Conservation (phyloP, 2,888 invertebrate species). For the Agrotis ipsilon region DNA sequence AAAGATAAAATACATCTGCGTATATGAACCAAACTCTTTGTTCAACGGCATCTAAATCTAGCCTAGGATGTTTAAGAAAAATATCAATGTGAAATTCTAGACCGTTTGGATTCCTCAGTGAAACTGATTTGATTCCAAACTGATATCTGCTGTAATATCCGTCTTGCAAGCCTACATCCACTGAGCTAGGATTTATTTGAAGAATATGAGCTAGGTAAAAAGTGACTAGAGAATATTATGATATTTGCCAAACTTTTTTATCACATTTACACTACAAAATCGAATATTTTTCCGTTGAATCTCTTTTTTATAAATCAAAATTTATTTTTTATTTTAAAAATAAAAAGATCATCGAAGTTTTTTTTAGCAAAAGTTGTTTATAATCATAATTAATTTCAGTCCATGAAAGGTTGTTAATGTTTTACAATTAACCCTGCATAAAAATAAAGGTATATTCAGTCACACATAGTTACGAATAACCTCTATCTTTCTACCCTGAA, state of each 20-base stretch:
- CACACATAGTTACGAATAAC: not conserved
- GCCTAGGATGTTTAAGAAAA: not conserved
- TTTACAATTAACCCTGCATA: too few relatives aligned
- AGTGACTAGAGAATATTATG: too few relatives aligned
- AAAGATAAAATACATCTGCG: too few relatives aligned
- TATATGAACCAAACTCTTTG: not conserved
- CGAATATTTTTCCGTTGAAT: too few relatives aligned
- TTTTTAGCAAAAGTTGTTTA: too few relatives aligned
- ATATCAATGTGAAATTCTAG: conserved; percentile 19
- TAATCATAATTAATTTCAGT: too few relatives aligned
- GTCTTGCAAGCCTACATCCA: not conserved
- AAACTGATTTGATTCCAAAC: conserved; percentile 10
- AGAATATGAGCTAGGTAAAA: not conserved
- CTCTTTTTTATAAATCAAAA: too few relatives aligned
- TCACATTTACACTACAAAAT: too few relatives aligned
- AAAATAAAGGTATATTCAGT: not conserved
- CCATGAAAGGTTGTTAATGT: too few relatives aligned
- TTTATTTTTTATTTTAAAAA: too few relatives aligned
- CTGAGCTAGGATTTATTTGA: not conserved
- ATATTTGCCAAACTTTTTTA: too few relatives aligned
- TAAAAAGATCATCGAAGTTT: too few relatives aligned
- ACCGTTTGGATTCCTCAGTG: not conserved
- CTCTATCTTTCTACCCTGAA: not conserved
- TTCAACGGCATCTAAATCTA: not conserved
- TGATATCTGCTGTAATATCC: conserved; percentile 9